phyloP scores from a whole-genome alignment of 2,113 vertebrate species.

The Anhinga rufa region DNA sequence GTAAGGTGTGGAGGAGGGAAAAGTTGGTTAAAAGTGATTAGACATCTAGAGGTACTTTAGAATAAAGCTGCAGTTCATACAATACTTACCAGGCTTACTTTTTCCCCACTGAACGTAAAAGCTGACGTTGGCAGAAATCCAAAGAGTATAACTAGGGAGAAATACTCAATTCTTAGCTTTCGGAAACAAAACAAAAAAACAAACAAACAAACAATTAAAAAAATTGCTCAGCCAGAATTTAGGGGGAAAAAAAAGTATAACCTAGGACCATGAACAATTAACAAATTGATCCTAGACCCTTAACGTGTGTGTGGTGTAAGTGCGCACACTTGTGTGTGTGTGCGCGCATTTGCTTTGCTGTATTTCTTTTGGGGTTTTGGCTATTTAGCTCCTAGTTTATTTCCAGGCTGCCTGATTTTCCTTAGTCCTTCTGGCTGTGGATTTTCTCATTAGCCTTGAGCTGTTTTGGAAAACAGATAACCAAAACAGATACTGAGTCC shows the following conservation, averaged over 20 bases:
- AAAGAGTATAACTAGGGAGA: conserved; percentile 54
- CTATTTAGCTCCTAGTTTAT: conserved; percentile 57
- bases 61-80: conserved; percentile 55
- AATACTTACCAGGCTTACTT: conserved; percentile 55
- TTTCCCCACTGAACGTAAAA: conserved; percentile 58
- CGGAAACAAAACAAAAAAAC: not conserved
- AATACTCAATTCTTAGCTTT: conserved; percentile 44
- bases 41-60: conserved; percentile 34
- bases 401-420: conserved; percentile 59
- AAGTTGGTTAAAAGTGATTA: conserved; percentile 15
- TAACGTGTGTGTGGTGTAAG: conserved; percentile 54
- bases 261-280: conserved; percentile 7
- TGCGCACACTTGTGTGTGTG: conserved; percentile 53
- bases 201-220: not conserved
- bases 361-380: conserved; percentile 48
- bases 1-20: conserved; percentile 58
- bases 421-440: conserved; percentile 60
- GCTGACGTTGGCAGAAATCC: conserved; percentile 47
- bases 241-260: not conserved
- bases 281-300: conserved; percentile 41
- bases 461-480: conserved; percentile 56
- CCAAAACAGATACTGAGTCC: conserved; percentile 45
- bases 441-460: conserved; percentile 57
- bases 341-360: conserved; percentile 47
- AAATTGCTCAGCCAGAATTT: conserved; percentile 4